Evolutionary conservation across 2,888 invertebrate species (phyloP).

Genomic region (Orthosia gracilis): DNA sequence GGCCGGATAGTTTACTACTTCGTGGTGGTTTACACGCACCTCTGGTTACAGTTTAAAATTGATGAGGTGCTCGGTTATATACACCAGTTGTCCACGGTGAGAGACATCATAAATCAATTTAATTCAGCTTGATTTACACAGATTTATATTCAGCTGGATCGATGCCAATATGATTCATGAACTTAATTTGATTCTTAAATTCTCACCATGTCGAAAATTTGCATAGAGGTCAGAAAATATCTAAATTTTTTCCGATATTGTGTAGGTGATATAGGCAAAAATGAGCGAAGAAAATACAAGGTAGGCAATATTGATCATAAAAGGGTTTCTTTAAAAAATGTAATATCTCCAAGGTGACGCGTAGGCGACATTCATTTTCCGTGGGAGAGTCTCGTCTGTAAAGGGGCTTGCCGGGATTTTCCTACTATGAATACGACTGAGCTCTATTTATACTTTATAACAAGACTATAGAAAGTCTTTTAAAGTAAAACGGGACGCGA

Average conservation of each 20-base stretch:
- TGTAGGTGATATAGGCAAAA: slow-evolving; percentile 42
- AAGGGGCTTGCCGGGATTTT: slow-evolving; percentile 69
- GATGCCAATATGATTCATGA: slow-evolving; percentile 24
- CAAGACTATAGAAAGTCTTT: slow-evolving; percentile 69
- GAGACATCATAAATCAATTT: slow-evolving; percentile 29
- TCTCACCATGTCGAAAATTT: slow-evolving; percentile 37
- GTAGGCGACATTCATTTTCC: slow-evolving; percentile 69
- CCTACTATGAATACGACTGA: slow-evolving; percentile 67
- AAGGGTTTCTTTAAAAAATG: slow-evolving; percentile 59
- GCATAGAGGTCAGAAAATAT: slow-evolving; percentile 56
- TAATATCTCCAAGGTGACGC: slow-evolving; percentile 57
- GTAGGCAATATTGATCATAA: slow-evolving; percentile 46
- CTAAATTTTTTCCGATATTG: slow-evolving; percentile 41
- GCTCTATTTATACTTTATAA: slow-evolving; percentile 72
- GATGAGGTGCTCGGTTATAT: slow-evolving; percentile 35
- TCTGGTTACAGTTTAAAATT: slow-evolving; percentile 51
- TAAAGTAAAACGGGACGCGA: slow-evolving; percentile 62
- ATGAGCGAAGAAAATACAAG: slow-evolving; percentile 34
- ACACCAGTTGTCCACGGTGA: slow-evolving; percentile 10
- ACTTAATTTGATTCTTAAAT: slow-evolving; percentile 31
- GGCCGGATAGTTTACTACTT: slow-evolving; percentile 33
- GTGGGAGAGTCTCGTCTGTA: slow-evolving; percentile 65
- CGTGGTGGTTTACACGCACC: slow-evolving; percentile 20
- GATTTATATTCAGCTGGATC: slow-evolving; percentile 7
- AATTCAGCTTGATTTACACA: neutral